Evolutionary conservation across 92 coral and sea anemone species (phyloP).

Genomic region (Palythoa grandis): DNA sequence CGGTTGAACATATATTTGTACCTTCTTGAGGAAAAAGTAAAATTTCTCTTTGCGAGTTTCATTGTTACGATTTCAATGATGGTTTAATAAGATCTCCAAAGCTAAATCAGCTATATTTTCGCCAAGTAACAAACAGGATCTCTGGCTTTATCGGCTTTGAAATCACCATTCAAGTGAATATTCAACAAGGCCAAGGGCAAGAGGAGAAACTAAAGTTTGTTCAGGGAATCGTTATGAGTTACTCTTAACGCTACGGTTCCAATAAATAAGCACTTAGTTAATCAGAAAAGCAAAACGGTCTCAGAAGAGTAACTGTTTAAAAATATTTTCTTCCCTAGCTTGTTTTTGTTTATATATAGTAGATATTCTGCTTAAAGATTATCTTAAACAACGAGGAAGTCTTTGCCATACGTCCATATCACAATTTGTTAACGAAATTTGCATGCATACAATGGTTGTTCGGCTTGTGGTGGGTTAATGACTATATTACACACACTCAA

Average conservation of each 20-base stretch:
- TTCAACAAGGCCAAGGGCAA: not conserved
- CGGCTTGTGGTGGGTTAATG: not conserved
- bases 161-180: not conserved
- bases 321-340: not conserved
- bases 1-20: not conserved
- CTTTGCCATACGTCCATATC: not conserved
- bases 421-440: slow-evolving; percentile 18
- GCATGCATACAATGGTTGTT: slow-evolving; percentile 4
- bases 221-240: not conserved
- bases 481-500: not conserved
- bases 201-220: not conserved
- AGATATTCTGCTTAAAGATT: not conserved
- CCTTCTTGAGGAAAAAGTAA: not conserved
- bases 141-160: not conserved
- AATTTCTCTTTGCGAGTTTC: not conserved
- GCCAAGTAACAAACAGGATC: not conserved
- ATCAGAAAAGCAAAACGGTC: not conserved
- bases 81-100: not conserved
- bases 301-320: not conserved
- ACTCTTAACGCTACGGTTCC: not conserved
- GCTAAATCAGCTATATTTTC: not conserved
- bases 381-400: not conserved
- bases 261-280: not conserved
- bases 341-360: not conserved
- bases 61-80: not conserved